A percentile compares a stretch with the other conserved stretches of the same genome.
Evolutionary conservation across 2,888 invertebrate species (phyloP).

Genomic region (Caenorhabditis becei): DNA sequence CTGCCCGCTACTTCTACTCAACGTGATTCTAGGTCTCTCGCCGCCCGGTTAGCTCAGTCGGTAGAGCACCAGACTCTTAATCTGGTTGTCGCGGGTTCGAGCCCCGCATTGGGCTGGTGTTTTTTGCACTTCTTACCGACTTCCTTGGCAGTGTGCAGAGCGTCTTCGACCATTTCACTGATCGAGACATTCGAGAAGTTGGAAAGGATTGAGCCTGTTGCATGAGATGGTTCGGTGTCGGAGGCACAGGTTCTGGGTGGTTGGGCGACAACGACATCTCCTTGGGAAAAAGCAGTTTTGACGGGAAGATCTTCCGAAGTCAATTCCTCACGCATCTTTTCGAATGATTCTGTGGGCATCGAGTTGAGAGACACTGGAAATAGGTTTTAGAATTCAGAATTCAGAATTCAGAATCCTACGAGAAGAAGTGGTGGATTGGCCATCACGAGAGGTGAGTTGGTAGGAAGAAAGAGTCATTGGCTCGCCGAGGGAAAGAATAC

Average conservation of each 20-base stretch:
- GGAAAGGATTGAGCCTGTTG: constrained; percentile 1
- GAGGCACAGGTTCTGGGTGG: constrained; percentile 4
- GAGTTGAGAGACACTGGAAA: constrained; percentile 35
- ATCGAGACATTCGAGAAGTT: constrained; percentile 31
- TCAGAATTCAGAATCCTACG: not conserved
- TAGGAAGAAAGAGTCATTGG: constrained; percentile 38
- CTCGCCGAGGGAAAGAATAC: too few species aligned
- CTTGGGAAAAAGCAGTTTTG: constrained; percentile 21
- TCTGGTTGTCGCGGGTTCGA: constrained; percentile 81
- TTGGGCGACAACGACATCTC: not conserved
- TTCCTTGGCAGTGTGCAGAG: constrained; percentile 47
- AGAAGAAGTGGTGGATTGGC: constrained; percentile 13
- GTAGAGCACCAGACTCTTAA: constrained; percentile 81
- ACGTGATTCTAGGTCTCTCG: not conserved
- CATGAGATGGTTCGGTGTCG: not conserved
- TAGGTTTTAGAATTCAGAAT: too few species aligned
- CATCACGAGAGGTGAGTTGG: not conserved
- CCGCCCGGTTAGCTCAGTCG: constrained; percentile 80
- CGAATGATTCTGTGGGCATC: constrained; percentile 20
- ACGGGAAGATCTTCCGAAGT: not conserved
- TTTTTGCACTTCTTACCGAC: constrained; percentile 8
- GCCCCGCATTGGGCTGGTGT: constrained; percentile 78
- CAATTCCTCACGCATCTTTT: not conserved
- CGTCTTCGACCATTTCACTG: constrained; percentile 29
- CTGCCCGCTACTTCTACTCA: not conserved